Evolutionary conservation across 2,888 invertebrate genomes (phyloP).

Genomic region (Hydriomena furcata): DNA sequence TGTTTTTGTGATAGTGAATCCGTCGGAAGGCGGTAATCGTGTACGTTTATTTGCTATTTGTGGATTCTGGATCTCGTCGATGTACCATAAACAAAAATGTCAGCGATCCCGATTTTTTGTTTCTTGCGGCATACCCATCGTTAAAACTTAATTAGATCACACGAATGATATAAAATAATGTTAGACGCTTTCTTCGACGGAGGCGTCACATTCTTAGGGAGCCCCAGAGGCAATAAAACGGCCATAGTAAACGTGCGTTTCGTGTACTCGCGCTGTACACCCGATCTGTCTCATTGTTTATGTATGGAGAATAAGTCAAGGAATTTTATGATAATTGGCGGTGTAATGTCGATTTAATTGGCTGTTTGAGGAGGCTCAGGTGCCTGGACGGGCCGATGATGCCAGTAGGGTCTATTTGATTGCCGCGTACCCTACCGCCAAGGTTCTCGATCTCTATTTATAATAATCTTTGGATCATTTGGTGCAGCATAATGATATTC

Average conservation of each 20-base stretch:
- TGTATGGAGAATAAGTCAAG: conserved; percentile 81
- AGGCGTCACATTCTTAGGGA: conserved; percentile 55
- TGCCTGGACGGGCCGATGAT: conserved; percentile 47
- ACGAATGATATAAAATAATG: conserved; percentile 79
- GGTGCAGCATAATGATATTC: conserved; percentile 80
- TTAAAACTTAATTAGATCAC: conserved; percentile 80
- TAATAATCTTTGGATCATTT: conserved; percentile 78
- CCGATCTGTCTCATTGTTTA: conserved; percentile 83
- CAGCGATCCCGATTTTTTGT: conserved; percentile 84
- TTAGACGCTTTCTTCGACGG: conserved; percentile 69
- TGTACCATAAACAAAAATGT: conserved; percentile 85
- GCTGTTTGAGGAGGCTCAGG: conserved; percentile 59
- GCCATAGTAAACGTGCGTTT: conserved; percentile 80
- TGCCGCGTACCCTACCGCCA: conserved; percentile 62
- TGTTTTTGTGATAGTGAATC: conserved; percentile 81
- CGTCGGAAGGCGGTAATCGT: conserved; percentile 83
- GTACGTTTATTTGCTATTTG: conserved; percentile 82
- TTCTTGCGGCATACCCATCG: conserved; percentile 80
- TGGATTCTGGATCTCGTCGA: conserved; percentile 81
- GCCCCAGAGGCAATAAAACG: conserved; percentile 70
- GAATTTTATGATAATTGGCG: conserved; percentile 74
- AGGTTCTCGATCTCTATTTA: conserved; percentile 78
- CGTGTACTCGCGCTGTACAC: conserved; percentile 78
- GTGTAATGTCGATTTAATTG: conserved; percentile 65
- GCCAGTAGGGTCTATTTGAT: conserved; percentile 50